phyloP scores from a whole-genome alignment of 2,888 invertebrate genomes.

The Cheilosia scutellata region DNA sequence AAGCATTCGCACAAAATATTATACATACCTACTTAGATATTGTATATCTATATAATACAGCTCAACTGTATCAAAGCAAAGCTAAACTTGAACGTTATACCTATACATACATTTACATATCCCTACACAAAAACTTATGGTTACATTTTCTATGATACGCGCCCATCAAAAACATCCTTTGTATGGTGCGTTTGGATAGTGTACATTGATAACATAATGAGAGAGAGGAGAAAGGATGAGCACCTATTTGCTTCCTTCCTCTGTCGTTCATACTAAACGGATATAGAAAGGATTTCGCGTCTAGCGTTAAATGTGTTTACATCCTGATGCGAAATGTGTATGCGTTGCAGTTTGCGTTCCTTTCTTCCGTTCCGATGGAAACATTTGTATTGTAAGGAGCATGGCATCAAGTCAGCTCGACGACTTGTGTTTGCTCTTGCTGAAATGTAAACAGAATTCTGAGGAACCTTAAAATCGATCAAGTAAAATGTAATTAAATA shows the following conservation, averaged over 20 bases:
- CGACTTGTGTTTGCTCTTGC: constrained; percentile 61
- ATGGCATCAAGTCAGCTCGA: constrained; percentile 59
- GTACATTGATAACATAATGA: constrained; percentile 68
- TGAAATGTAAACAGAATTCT: constrained; percentile 56
- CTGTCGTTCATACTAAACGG: constrained; percentile 73
- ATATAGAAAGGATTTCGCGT: constrained; percentile 74
- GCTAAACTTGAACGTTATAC: constrained; percentile 32
- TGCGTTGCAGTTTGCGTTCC: constrained; percentile 69
- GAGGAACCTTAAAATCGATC: constrained; percentile 79
- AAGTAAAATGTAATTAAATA: constrained; percentile 83
- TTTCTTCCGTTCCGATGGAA: constrained; percentile 50
- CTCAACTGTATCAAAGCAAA: constrained; percentile 50
- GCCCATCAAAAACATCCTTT: constrained; percentile 37
- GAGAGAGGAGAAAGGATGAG: constrained; percentile 40
- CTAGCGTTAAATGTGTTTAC: constrained; percentile 75
- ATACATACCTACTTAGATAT: too few relatives aligned
- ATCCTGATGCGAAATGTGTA: constrained; percentile 74
- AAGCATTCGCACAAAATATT: not conserved
- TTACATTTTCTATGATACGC: constrained; percentile 2
- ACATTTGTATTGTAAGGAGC: constrained; percentile 51
- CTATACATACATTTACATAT: constrained; percentile 3
- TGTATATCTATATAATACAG: not conserved
- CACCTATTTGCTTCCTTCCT: constrained; percentile 73
- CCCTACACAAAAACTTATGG: not conserved
- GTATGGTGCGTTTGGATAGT: constrained; percentile 39